Percentiles rank a stretch among this genome's conserved stretches.
phyloP scores from a whole-genome alignment of 2,888 invertebrate species.

The Aphidius colemani region DNA sequence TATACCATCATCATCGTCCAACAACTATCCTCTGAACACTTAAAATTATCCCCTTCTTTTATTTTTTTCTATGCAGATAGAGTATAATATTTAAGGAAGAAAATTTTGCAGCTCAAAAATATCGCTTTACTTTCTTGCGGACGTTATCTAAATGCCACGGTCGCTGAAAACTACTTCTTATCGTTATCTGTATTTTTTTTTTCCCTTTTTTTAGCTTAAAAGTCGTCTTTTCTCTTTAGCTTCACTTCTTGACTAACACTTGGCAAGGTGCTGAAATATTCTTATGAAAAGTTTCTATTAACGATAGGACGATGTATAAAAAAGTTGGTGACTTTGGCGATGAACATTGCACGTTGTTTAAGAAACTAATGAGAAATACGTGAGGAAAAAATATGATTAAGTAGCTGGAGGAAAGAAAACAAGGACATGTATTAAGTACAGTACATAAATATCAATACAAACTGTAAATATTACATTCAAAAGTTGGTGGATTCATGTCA shows the following conservation, averaged over 20 bases:
- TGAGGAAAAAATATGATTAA: background rate
- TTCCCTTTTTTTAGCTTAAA: too few relatives aligned
- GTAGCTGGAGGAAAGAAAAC: too few relatives aligned
- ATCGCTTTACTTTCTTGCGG: constrained; percentile 3
- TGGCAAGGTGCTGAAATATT: constrained; percentile 13
- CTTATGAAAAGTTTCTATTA: constrained; percentile 22
- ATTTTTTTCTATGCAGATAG: too few relatives aligned
- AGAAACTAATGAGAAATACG: constrained; percentile 11
- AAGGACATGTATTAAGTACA: too few relatives aligned
- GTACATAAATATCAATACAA: too few relatives aligned
- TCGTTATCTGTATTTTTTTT: constrained; percentile 2
- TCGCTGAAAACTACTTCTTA: constrained; percentile 2
- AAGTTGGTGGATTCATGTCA: too few relatives aligned
- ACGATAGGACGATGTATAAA: constrained; percentile 10
- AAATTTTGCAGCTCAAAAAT: constrained; percentile 21
- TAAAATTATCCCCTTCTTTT: too few relatives aligned
- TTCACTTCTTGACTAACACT: too few relatives aligned
- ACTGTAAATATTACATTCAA: too few relatives aligned
- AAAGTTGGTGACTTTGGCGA: constrained; percentile 8
- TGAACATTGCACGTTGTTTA: background rate
- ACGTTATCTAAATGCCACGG: too few relatives aligned
- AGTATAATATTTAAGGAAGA: constrained; percentile 24
- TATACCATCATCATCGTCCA: background rate
- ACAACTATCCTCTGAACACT: too few relatives aligned
- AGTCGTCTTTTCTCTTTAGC: too few relatives aligned